Percentiles rank a stretch among this genome's conserved stretches.
Evolutionary conservation across 1,140 invertebrate genomes (phyloP).

Genomic region (Arctopsyche grandis): DNA sequence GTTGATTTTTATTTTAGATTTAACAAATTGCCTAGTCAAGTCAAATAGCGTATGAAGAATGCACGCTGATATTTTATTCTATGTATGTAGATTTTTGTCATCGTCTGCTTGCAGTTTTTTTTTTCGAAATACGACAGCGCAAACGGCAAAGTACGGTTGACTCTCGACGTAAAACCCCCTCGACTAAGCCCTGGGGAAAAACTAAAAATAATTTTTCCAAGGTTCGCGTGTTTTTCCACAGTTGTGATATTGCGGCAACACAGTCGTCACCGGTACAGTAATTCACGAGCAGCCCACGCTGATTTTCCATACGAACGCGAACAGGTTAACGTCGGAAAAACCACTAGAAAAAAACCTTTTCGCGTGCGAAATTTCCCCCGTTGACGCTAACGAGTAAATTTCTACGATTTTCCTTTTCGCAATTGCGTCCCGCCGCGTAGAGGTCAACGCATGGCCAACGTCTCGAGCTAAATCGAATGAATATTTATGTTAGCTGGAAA

Average conservation of each 20-base stretch:
- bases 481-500: not conserved
- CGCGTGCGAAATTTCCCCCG: not conserved
- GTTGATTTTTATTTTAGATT: too few relatives aligned
- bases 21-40: too few relatives aligned
- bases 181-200: not conserved
- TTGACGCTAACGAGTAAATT: not conserved
- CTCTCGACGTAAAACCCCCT: not conserved
- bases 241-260: constrained; percentile 9
- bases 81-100: too few relatives aligned
- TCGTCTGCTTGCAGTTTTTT: too few relatives aligned
- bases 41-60: too few relatives aligned
- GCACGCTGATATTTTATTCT: too few relatives aligned
- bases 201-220: constrained; percentile 38
- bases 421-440: not conserved
- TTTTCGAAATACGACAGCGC: not conserved
- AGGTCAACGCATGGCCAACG: too few relatives aligned
- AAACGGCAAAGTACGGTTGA: not conserved
- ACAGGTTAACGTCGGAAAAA: not conserved
- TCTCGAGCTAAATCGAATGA: not conserved
- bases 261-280: not conserved
- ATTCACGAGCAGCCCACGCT: not conserved
- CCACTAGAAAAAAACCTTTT: not conserved
- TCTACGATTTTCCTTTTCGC: not conserved
- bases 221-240: not conserved
- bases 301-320: not conserved